Evolutionary conservation across 1,140 invertebrate species (phyloP), one percentile per base, ranked within the genome.

Genomic region (Dendroctonus ponderosae): DNA sequence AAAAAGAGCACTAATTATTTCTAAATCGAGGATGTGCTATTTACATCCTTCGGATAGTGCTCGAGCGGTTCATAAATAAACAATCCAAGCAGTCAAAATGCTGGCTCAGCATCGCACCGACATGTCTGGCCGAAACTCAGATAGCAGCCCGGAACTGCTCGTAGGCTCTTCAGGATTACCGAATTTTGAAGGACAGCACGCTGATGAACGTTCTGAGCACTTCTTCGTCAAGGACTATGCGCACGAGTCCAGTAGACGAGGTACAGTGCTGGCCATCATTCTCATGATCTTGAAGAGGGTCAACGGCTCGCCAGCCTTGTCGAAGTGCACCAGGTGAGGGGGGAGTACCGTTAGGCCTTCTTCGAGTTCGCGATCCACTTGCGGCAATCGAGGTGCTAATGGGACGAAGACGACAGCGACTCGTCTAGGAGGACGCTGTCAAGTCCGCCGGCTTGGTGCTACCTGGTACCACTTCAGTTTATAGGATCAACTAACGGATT

Each of bases 251-350:
- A 67, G 65, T n/a, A 53, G 65, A 60, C 52, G 50, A 67, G 56
- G 65, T 42, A 67, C 65, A 67, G 65, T 67, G 65, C n/a, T 51
- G 14, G 63, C 49, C 15, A 60, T 67, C 57, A 60, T 67, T 58
- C 54, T 61, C 65, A 42, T 51, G 58, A 49, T 44, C 42, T 64
- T 37, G 37, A 12, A 57, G 53, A 53, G 62, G 63, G 65, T 67
- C 65, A 67, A 67, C 57, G 65, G 65, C 65, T 67, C 57, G 48
- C 50, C 57, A 67, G 58, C 57, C 65, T 67, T 67, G 65, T 66
- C 56, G 63, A 50, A 50, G 44, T 50, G 39, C 44, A 58, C 44
- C 51, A 42, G 60, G 48, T 41, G 51, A 53, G 48, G 63, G 56
- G 64, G 56, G 44, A 66, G 54, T 66, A 66, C 64, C 64, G 64